Evolutionary conservation across 2,113 vertebrate genomes (phyloP).

Genomic region (Chauna torquata): DNA sequence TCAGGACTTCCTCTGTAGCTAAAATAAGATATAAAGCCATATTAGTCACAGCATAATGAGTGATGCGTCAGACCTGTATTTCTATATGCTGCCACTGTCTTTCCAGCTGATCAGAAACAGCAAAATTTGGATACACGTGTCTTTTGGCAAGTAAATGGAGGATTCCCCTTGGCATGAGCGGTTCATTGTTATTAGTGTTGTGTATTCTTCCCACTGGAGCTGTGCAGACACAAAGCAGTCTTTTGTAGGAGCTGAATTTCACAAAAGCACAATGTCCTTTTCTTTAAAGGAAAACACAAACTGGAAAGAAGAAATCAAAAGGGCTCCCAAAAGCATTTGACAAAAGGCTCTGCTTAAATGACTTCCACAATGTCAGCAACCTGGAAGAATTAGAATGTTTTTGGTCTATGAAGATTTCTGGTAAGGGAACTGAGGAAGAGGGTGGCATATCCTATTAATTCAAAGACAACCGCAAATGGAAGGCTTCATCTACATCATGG

Average conservation of each 20-base stretch:
- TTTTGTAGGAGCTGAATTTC: not conserved
- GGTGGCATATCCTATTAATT: not conserved
- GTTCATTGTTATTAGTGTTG: not conserved
- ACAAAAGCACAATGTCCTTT: constrained; percentile 22
- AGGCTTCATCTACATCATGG: not conserved
- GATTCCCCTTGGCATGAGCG: not conserved
- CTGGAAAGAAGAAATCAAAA: not conserved
- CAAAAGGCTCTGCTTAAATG: not conserved
- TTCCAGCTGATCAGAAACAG: not conserved
- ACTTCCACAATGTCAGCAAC: not conserved
- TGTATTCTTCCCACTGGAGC: not conserved
- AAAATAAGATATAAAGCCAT: constrained; percentile 36
- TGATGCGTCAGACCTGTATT: not conserved
- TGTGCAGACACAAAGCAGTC: not conserved
- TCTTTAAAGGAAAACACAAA: constrained; percentile 12
- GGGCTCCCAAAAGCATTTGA: not conserved
- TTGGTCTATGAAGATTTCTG: not conserved
- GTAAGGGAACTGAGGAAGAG: too few species aligned
- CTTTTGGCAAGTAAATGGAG: not conserved
- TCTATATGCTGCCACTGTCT: not conserved
- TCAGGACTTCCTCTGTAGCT: not conserved
- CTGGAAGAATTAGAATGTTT: not conserved
- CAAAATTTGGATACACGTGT: not conserved
- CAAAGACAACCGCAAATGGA: not conserved
- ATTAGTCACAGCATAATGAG: not conserved